phyloP scores from a whole-genome alignment of 2,888 invertebrate species.

The Himalopsyche tibetana region DNA sequence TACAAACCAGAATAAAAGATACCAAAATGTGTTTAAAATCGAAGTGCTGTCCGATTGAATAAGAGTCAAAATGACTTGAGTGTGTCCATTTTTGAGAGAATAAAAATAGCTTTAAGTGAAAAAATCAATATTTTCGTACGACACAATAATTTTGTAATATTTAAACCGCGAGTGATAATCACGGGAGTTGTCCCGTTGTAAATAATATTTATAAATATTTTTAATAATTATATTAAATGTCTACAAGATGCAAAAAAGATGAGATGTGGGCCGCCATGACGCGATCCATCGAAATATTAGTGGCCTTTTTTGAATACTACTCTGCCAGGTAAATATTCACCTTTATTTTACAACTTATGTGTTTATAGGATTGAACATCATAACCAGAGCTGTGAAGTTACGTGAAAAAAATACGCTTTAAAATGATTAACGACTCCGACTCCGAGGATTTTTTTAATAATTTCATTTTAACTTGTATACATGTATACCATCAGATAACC shows the following conservation, averaged over 20 bases:
- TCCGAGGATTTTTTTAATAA: too few species aligned
- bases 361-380: too few species aligned
- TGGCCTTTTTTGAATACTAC: slow-evolving; percentile 90
- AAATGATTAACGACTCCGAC: too few species aligned
- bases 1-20: background rate
- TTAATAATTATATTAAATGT: slow-evolving; percentile 65
- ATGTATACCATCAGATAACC: too few species aligned
- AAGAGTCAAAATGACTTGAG: slow-evolving; percentile 11
- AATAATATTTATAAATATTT: slow-evolving; percentile 49
- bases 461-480: too few species aligned
- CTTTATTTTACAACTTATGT: too few species aligned
- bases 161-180: slow-evolving; percentile 46
- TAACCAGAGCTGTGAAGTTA: too few species aligned
- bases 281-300: slow-evolving; percentile 87
- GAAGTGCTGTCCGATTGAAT: background rate
- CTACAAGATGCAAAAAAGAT: slow-evolving; percentile 77
- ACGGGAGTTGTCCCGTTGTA: slow-evolving; percentile 42
- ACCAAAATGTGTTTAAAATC: background rate
- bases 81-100: background rate
- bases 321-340: slow-evolving; percentile 79
- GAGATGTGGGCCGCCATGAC: slow-evolving; percentile 90
- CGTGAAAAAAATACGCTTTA: too few species aligned
- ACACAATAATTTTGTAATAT: slow-evolving; percentile 32
- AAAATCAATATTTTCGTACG: slow-evolving; percentile 17
- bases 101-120: slow-evolving; percentile 38